A percentile compares a stretch with the other conserved stretches of the same genome.
Evolutionary conservation across 2,888 invertebrate species (phyloP).

Genomic region (Acronicta alni): DNA sequence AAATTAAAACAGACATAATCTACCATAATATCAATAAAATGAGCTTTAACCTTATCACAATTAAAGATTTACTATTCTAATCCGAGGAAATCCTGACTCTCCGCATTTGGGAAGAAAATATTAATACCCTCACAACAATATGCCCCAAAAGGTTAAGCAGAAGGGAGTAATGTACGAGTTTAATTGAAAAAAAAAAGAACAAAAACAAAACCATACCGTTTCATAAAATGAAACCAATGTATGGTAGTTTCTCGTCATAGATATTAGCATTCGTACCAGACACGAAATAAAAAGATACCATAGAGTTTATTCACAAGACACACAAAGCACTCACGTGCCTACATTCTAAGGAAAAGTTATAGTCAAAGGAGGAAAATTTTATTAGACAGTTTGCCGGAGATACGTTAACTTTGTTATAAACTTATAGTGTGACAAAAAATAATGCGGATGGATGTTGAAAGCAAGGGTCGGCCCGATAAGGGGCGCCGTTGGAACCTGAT

Average conservation of each 20-base stretch:
- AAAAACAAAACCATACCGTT: background rate
- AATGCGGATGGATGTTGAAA: conserved; percentile 71
- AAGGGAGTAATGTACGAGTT: no score
- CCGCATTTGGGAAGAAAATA: no score
- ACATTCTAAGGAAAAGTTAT: conserved; percentile 46
- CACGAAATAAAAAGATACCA: conserved; percentile 20
- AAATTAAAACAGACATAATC: no score
- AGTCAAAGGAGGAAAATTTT: conserved; percentile 48
- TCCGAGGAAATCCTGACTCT: no score
- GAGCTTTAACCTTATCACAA: no score
- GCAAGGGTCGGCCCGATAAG: conserved; percentile 77
- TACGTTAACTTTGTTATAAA: conserved; percentile 57
- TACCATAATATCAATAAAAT: no score
- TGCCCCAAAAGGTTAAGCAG: no score
- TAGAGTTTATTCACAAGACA: conserved; percentile 35
- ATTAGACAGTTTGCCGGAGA: conserved; percentile 46
- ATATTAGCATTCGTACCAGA: conserved; percentile 2
- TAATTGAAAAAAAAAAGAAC: no score
- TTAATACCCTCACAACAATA: no score
- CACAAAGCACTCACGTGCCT: conserved; percentile 31
- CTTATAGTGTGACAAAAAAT: conserved; percentile 71
- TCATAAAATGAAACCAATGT: background rate
- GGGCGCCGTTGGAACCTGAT: conserved; percentile 79
- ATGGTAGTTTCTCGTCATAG: conserved; percentile 1
- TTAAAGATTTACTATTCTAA: no score